phyloP scores from a whole-genome alignment of 2,113 vertebrate species.

The Mirza zaza region DNA sequence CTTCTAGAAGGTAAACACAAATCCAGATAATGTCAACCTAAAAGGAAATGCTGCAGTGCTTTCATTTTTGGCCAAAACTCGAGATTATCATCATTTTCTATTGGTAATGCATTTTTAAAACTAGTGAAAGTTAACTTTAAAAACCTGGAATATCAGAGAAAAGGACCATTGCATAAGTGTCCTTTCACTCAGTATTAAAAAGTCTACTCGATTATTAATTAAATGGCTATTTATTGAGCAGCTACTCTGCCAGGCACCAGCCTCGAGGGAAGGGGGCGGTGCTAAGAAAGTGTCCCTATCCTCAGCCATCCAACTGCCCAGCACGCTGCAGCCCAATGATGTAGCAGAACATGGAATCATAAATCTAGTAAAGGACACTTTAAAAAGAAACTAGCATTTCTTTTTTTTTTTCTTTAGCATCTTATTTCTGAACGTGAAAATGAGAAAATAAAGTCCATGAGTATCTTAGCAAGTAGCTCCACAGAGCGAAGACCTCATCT shows the following conservation, averaged over 20 bases:
- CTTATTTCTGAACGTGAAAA: background rate
- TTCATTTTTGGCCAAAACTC: accelerated
- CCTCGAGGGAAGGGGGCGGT: background rate
- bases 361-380: background rate
- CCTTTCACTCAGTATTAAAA: background rate
- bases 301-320: background rate
- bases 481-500: background rate
- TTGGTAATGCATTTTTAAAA: background rate
- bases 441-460: accelerated
- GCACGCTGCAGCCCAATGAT: accelerated
- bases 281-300: no score
- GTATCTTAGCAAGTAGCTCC: background rate
- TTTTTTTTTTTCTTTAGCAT: no score
- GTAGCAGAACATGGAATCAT: background rate
- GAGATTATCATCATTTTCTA: background rate
- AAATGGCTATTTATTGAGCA: background rate
- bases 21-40: accelerated
- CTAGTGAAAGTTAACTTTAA: background rate
- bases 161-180: background rate
- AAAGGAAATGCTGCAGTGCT: accelerated
- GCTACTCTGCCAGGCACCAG: background rate
- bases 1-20: no score
- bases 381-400: background rate
- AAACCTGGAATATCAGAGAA: background rate
- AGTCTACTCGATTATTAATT: background rate